These are phyloP conservation scores for Sphyrna mokarran DNA, from an alignment of 2,113 vertebrate species.

Conservation along the genomic window DNA sequence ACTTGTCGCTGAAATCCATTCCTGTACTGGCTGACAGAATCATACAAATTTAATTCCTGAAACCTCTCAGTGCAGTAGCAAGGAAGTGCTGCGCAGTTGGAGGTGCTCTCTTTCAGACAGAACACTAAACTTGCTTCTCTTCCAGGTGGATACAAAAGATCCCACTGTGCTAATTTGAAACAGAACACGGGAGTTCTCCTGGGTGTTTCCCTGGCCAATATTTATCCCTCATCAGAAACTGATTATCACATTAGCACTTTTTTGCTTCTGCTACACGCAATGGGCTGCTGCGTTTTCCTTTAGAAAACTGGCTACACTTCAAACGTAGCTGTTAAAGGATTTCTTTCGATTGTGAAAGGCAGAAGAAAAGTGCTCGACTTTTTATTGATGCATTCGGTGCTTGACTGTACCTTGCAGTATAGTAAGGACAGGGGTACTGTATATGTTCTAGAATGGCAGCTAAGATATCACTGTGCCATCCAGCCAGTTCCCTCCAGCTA, in stretches of 20 bases:
- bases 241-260: not conserved
- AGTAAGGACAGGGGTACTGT: not conserved
- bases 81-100: not conserved
- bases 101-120: not conserved
- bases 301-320: not conserved
- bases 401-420: not conserved
- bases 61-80: not conserved
- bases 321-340: not conserved
- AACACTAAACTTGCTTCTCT: not conserved
- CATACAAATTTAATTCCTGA: not conserved
- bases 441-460: not conserved
- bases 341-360: not conserved
- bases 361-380: not conserved
- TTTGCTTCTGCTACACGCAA: not conserved
- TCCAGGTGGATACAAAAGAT: not conserved
- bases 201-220: not conserved
- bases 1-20: not conserved
- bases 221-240: not conserved
- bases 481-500: not conserved
- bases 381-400: not conserved
- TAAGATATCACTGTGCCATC: not conserved
- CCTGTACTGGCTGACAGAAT: not conserved
- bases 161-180: not conserved
- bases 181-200: not conserved
- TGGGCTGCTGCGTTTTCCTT: not conserved